Conservation (phyloP, 2,888 invertebrate genomes). For the Phengaris alcon region DNA sequence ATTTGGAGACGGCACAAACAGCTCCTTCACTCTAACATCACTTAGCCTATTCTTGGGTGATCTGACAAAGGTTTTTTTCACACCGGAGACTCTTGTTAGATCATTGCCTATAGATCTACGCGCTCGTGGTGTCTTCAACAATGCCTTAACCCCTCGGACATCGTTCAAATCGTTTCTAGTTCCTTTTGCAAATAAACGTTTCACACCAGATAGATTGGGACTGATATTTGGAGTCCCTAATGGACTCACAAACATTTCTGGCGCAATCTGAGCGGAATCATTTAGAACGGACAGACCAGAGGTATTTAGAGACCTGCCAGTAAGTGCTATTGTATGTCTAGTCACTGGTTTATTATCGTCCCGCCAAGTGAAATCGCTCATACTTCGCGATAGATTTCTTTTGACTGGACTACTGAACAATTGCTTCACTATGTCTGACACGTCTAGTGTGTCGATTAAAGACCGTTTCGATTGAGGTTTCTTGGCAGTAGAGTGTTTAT, state of each 20-base stretch:
- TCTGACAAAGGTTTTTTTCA: constrained; percentile 57
- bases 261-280: constrained; percentile 48
- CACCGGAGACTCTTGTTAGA: constrained; percentile 59
- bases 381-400: constrained; percentile 71
- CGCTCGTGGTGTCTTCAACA: constrained; percentile 49
- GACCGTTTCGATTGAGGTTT: constrained; percentile 70
- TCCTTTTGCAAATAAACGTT: constrained; percentile 50
- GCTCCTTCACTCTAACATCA: constrained; percentile 58
- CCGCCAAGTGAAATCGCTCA: constrained; percentile 64
- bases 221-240: constrained; percentile 51
- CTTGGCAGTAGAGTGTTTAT: constrained; percentile 71
- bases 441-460: constrained; percentile 66
- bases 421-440: constrained; percentile 66
- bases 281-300: constrained; percentile 43
- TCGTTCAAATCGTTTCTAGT: constrained; percentile 54
- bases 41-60: constrained; percentile 58
- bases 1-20: constrained; percentile 51
- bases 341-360: constrained; percentile 46
- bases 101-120: constrained; percentile 59
- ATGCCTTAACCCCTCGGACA: constrained; percentile 49
- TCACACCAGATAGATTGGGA: constrained; percentile 52
- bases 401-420: constrained; percentile 73
- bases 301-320: constrained; percentile 44
- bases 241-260: constrained; percentile 62
- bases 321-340: constrained; percentile 48